Conservation (phyloP, 2,888 invertebrate genomes). For the Troilus luridus region DNA sequence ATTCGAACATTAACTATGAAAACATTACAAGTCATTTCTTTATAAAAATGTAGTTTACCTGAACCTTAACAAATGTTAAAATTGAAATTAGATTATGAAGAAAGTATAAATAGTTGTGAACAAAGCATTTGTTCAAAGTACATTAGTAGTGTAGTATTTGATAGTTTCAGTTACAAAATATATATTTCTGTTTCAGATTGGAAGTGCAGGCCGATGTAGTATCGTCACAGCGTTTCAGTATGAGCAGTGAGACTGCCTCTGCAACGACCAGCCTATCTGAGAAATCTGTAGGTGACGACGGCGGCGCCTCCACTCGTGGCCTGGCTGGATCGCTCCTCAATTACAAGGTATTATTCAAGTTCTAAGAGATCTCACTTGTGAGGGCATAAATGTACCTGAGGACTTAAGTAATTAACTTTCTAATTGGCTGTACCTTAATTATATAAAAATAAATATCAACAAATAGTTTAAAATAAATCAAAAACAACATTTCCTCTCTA, state of each 20-base stretch:
- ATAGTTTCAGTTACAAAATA: background rate
- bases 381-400: background rate
- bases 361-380: background rate
- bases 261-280: conserved; percentile 77
- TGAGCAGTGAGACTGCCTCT: conserved; percentile 78
- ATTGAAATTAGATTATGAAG: background rate
- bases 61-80: too few species aligned
- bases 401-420: too few species aligned
- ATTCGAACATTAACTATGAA: too few species aligned
- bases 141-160: too few species aligned
- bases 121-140: too few species aligned
- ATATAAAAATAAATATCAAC: too few species aligned
- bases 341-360: conserved; percentile 73
- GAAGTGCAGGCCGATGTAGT: conserved; percentile 83
- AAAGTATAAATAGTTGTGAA: background rate
- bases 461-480: too few species aligned
- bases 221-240: conserved; percentile 76
- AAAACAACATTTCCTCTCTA: too few species aligned
- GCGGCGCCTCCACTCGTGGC: conserved; percentile 81
- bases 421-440: too few species aligned
- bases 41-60: too few species aligned
- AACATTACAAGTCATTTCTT: too few species aligned
- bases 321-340: conserved; percentile 83
- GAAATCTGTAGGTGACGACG: conserved; percentile 78
- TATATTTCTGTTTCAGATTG: conserved; percentile 70